phyloP scores from a whole-genome alignment of 1,140 invertebrate genomes.

The Trichonephila clavipes region DNA sequence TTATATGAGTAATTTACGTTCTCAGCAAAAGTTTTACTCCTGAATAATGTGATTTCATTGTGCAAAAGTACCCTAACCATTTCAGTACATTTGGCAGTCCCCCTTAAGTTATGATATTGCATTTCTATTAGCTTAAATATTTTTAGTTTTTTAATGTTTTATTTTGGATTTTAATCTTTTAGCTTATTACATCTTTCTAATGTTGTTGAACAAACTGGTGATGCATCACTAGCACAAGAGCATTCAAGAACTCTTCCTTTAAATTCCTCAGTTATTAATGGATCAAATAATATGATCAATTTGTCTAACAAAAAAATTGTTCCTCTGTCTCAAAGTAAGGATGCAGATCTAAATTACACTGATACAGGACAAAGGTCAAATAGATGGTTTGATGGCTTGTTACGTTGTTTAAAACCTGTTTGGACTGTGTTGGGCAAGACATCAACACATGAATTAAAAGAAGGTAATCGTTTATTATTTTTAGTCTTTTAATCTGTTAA shows the following conservation, averaged over 20 bases:
- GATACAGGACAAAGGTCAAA: constrained; percentile 50
- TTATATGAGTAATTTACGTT: too few species aligned
- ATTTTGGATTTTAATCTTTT: constrained; percentile 79
- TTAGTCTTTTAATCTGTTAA: not conserved
- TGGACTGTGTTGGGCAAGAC: constrained; percentile 89
- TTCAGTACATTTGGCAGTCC: too few species aligned
- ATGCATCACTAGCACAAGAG: constrained; percentile 69
- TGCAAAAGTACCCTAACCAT: too few species aligned
- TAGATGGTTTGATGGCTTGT: constrained; percentile 89
- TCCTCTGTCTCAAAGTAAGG: constrained; percentile 55
- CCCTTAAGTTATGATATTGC: too few species aligned
- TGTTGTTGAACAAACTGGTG: constrained; percentile 84
- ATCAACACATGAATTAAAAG: constrained; percentile 67
- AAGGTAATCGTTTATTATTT: constrained; percentile 43
- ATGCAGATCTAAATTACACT: constrained; percentile 78
- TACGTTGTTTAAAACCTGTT: constrained; percentile 92
- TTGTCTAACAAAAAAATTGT: constrained; percentile 4
- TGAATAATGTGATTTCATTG: too few species aligned
- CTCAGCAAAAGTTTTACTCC: too few species aligned
- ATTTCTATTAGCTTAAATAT: too few species aligned
- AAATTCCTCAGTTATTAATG: constrained; percentile 11
- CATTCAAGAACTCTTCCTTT: constrained; percentile 7
- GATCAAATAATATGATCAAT: not conserved
- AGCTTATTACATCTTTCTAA: constrained; percentile 87
- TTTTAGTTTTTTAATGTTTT: not conserved